These are phyloP conservation scores for Leucania comma DNA, from an alignment of 2,888 invertebrate species.

Conservation along the genomic window DNA sequence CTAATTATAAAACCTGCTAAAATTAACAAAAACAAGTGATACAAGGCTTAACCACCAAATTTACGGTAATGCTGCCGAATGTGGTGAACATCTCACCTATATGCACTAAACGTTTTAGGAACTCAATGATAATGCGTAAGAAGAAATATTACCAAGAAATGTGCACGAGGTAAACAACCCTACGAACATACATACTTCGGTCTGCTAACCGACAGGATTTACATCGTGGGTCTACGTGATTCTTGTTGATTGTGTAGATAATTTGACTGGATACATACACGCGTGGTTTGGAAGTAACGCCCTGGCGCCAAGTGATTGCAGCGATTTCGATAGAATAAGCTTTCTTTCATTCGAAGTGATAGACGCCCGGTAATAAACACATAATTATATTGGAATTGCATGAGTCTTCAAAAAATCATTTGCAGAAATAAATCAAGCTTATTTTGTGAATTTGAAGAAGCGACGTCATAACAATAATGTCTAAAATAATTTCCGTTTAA, in stretches of 20 bases:
- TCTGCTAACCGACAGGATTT: slow-evolving; percentile 50
- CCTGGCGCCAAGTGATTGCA: slow-evolving; percentile 59
- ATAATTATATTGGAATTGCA: neutral
- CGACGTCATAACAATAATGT: too few relatives aligned
- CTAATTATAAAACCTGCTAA: too few relatives aligned
- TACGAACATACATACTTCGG: slow-evolving; percentile 25
- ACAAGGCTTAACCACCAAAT: too few relatives aligned
- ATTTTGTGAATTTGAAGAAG: neutral
- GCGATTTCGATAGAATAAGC: slow-evolving; percentile 44
- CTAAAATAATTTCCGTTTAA: neutral
- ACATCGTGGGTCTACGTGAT: slow-evolving; percentile 65
- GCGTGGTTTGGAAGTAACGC: slow-evolving; percentile 49
- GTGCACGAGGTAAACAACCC: slow-evolving; percentile 40
- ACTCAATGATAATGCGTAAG: too few relatives aligned
- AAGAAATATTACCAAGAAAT: slow-evolving; percentile 11
- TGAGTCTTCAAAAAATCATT: neutral
- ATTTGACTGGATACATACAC: slow-evolving; percentile 57
- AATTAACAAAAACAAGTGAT: too few relatives aligned
- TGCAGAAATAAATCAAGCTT: neutral
- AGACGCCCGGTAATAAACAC: neutral
- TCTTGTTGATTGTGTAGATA: slow-evolving; percentile 65
- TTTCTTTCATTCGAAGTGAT: slow-evolving; percentile 3
- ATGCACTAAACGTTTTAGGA: too few relatives aligned
- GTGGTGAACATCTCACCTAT: too few relatives aligned
- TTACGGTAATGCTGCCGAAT: too few relatives aligned